Evolutionary conservation across 1,140 invertebrate genomes (phyloP).

Genomic region (Bursaphelenchus mucronatus): DNA sequence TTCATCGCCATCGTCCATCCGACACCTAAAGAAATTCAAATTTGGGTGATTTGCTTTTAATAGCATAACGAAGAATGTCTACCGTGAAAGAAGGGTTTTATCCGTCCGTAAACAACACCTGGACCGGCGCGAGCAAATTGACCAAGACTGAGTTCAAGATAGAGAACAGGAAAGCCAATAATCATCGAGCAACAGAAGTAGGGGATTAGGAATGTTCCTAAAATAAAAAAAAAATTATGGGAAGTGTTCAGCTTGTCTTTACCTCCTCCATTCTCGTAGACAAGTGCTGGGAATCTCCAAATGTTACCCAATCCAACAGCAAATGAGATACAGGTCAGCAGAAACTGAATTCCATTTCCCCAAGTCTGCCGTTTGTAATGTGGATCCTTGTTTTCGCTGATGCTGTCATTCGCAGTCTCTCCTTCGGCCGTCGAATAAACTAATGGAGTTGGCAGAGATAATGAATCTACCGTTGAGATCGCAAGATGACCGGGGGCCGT

Average conservation of each 20-base stretch:
- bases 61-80: too few species aligned
- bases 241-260: background rate
- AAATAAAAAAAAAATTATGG: background rate
- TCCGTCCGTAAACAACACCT: conserved; percentile 17
- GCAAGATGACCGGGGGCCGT: too few species aligned
- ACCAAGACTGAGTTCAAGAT: conserved; percentile 19
- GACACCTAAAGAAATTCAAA: too few species aligned
- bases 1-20: conserved; percentile 12
- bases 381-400: too few species aligned
- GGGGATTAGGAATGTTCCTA: conserved; percentile 24
- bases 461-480: too few species aligned
- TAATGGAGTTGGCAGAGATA: too few species aligned
- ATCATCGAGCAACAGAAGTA: conserved; percentile 24
- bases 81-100: conserved; percentile 21
- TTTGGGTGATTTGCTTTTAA: too few species aligned
- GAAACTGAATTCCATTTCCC: conserved; percentile 5
- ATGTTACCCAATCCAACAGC: conserved; percentile 30
- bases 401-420: too few species aligned
- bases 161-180: conserved; percentile 28
- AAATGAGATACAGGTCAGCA: conserved; percentile 19
- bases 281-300: conserved; percentile 23
- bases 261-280: conserved; percentile 16
- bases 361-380: background rate
- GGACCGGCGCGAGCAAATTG: conserved; percentile 21
- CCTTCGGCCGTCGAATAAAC: too few species aligned